Evolutionary conservation across 2,888 invertebrate genomes (phyloP).

Genomic region (Biston betularia): DNA sequence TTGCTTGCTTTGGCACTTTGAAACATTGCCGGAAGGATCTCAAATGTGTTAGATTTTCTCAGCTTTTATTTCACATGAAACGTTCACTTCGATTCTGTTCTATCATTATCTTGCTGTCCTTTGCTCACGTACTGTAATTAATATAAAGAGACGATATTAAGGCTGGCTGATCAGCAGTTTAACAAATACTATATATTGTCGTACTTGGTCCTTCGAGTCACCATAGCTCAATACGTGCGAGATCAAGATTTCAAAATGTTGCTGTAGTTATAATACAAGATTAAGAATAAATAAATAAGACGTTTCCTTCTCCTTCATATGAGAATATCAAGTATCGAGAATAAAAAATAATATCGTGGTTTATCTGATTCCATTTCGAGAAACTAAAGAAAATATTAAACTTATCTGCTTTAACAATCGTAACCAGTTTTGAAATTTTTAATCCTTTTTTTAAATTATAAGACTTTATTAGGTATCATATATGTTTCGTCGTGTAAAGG

Average conservation of each 20-base stretch:
- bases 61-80: not conserved
- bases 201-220: not conserved
- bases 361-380: not conserved
- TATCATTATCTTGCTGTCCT: not conserved
- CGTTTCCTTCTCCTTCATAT: not conserved
- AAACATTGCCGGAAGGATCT: constrained; percentile 3
- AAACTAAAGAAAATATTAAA: not conserved
- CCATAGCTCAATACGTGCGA: not conserved
- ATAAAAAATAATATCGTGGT: not conserved
- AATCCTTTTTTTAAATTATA: no score
- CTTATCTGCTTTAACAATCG: not conserved
- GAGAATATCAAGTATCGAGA: not conserved
- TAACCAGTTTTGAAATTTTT: not conserved
- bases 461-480: no score
- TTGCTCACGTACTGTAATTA: no score
- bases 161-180: no score
- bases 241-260: not conserved
- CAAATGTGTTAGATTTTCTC: constrained; percentile 2
- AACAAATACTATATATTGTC: no score
- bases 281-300: not conserved
- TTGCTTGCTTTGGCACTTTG: constrained; percentile 19
- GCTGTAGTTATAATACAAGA: not conserved
- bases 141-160: not conserved
- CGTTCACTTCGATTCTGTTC: not conserved
- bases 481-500: no score